Percentiles rank a stretch among this genome's conserved stretches.
Conservation (phyloP, 2,113 vertebrate genomes). For the Thalassarche chlororhynchos region DNA sequence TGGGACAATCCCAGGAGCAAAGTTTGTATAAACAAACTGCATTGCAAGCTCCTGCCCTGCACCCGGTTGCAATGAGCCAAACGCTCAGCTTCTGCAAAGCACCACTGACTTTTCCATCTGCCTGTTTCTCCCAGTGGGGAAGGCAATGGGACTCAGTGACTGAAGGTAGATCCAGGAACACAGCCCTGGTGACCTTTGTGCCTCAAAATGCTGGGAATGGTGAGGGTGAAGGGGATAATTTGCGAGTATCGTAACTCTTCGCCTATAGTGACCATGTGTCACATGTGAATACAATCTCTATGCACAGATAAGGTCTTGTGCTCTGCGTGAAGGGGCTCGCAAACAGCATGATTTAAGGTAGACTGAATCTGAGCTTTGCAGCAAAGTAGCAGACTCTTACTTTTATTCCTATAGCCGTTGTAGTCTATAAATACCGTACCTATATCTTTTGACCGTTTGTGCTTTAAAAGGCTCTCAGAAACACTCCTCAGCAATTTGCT, state of each 20-base stretch:
- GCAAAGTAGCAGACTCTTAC: neutral
- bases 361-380: neutral
- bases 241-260: neutral
- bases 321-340: neutral
- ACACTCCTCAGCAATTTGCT: neutral
- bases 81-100: neutral
- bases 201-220: neutral
- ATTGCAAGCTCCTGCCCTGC: neutral
- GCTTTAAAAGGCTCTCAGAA: neutral
- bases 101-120: neutral
- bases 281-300: neutral
- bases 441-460: neutral
- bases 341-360: neutral
- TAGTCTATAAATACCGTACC: neutral
- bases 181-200: neutral
- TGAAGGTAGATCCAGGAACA: neutral
- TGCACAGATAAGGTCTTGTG: neutral
- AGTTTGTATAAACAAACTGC: neutral
- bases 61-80: neutral
- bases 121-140: neutral
- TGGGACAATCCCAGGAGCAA: neutral
- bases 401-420: neutral
- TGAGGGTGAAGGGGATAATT: neutral
- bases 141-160: neutral
- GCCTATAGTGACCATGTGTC: neutral